phyloP scores from a whole-genome alignment of 2,113 vertebrate species.

The Grus americana region DNA sequence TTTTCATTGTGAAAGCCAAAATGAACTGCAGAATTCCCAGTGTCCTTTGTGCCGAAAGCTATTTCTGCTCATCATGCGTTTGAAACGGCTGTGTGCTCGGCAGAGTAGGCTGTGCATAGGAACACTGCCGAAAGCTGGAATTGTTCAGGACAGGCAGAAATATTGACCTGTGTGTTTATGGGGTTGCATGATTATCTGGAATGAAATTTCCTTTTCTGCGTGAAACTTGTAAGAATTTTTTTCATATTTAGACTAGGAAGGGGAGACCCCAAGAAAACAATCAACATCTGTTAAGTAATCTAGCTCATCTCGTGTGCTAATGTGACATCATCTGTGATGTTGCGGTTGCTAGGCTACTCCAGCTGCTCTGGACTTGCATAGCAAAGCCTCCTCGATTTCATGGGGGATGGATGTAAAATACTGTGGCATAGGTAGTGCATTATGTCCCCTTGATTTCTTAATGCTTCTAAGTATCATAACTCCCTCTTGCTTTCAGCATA shows the following conservation, averaged over 20 bases:
- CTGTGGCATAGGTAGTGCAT: not conserved
- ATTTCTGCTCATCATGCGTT: constrained; percentile 12
- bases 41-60: not conserved
- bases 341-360: constrained; percentile 54
- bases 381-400: not conserved
- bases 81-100: not conserved
- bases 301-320: constrained; percentile 1
- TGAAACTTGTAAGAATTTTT: not conserved
- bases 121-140: not conserved
- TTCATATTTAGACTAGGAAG: not conserved
- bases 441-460: not conserved
- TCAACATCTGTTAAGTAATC: constrained; percentile 34
- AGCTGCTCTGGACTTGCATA: constrained; percentile 23
- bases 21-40: not conserved
- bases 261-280: not conserved
- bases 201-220: not conserved
- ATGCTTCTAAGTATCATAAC: not conserved
- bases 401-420: not conserved
- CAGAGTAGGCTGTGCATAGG: not conserved
- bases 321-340: constrained; percentile 9
- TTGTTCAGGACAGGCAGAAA: not conserved
- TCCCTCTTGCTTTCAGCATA: not conserved
- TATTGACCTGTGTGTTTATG: rapidly evolving
- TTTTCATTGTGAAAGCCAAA: not conserved
- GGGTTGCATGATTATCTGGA: not conserved